Conservation (phyloP, 2,797 vertebrate genomes). For the Borostomias antarcticus region DNA sequence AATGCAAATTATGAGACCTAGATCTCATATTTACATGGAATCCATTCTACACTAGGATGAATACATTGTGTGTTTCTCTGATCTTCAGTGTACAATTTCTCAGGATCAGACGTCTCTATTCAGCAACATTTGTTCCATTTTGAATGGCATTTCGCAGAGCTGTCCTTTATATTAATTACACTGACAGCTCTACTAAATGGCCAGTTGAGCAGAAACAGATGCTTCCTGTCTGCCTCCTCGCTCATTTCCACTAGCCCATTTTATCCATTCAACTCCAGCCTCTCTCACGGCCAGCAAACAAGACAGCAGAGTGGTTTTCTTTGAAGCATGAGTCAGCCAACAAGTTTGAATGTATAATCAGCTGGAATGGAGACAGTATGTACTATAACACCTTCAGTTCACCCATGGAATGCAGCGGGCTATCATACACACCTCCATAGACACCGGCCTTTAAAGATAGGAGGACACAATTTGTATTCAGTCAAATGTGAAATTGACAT, state of each 20-base stretch:
- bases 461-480: neutral
- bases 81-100: no score
- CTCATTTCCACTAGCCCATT: neutral
- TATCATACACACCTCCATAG: neutral
- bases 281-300: neutral
- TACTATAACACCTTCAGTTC: neutral
- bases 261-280: neutral
- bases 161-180: neutral
- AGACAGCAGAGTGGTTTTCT: neutral
- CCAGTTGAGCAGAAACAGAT: neutral
- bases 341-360: constrained; percentile 9
- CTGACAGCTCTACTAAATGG: neutral
- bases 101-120: neutral
- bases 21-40: neutral
- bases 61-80: neutral
- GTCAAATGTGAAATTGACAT: neutral
- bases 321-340: constrained; percentile 4
- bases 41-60: neutral
- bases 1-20: constrained; percentile 1
- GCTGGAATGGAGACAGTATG: neutral
- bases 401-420: neutral
- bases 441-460: neutral
- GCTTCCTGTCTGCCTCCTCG: neutral
- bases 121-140: neutral
- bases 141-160: neutral